A percentile compares a stretch with the other conserved stretches of the same genome.
Evolutionary conservation across 2,888 invertebrate species (phyloP).

Genomic region (Tipula unca): DNA sequence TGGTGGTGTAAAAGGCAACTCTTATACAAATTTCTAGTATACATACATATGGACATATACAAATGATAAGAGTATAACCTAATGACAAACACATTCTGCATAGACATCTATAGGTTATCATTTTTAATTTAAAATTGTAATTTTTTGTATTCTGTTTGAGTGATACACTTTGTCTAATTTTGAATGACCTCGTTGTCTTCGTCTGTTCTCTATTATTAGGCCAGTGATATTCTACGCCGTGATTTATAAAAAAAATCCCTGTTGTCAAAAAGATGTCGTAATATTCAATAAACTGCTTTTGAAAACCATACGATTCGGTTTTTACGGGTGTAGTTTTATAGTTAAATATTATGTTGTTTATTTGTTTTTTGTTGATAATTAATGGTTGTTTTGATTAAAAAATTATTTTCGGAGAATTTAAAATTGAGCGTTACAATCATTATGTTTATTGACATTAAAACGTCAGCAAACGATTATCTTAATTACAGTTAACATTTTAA

Average conservation of each 20-base stretch:
- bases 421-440: too few relatives aligned
- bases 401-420: too few relatives aligned
- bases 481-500: too few relatives aligned
- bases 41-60: not conserved
- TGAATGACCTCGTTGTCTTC: not conserved
- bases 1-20: not conserved
- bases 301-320: not conserved
- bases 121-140: not conserved
- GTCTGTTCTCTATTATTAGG: not conserved
- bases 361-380: too few relatives aligned
- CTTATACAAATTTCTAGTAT: not conserved
- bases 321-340: not conserved
- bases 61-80: not conserved
- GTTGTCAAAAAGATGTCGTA: not conserved
- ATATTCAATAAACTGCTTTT: not conserved
- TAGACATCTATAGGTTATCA: not conserved
- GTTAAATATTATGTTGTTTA: not conserved
- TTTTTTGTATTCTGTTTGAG: not conserved
- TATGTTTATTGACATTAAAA: too few relatives aligned
- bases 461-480: too few relatives aligned
- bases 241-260: not conserved
- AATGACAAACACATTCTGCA: not conserved
- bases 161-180: not conserved
- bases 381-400: too few relatives aligned
- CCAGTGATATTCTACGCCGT: not conserved